Evolutionary conservation across 2,888 invertebrate species (phyloP).

Genomic region (Drosophila incognita): DNA sequence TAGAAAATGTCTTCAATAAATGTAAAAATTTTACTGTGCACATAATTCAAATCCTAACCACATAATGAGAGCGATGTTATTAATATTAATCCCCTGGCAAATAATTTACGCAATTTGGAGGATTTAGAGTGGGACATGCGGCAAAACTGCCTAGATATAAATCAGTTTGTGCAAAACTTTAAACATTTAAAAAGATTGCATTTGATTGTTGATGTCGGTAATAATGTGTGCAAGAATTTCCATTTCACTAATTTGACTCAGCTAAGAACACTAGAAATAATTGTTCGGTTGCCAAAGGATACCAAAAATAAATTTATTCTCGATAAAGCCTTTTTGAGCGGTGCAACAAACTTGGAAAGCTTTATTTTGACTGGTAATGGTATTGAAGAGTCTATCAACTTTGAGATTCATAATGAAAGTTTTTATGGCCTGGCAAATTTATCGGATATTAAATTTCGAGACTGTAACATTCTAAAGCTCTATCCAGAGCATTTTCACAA

Average conservation of each 20-base stretch:
- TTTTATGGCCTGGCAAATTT: neutral
- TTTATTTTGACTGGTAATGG: neutral
- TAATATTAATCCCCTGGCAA: accelerated
- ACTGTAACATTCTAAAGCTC: neutral
- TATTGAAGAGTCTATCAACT: neutral
- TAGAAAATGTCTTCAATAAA: neutral
- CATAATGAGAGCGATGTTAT: accelerated
- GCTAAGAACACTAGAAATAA: neutral
- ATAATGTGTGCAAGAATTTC: neutral
- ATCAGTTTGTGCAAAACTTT: neutral
- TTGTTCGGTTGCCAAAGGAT: accelerated
- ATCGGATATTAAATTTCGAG: neutral
- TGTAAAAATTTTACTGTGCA: neutral
- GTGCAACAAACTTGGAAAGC: neutral
- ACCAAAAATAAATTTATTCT: neutral
- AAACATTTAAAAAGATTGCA: neutral
- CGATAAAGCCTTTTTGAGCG: neutral
- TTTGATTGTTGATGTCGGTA: accelerated
- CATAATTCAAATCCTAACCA: neutral
- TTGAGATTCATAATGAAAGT: neutral
- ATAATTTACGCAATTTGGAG: neutral
- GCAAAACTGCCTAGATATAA: neutral
- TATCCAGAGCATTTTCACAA: neutral
- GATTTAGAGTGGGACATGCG: neutral
- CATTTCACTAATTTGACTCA: neutral